Evolutionary conservation across 1,140 invertebrate genomes (phyloP), one percentile per base, ranked within the genome.

Genomic region (Drosophila nigrodunni): DNA sequence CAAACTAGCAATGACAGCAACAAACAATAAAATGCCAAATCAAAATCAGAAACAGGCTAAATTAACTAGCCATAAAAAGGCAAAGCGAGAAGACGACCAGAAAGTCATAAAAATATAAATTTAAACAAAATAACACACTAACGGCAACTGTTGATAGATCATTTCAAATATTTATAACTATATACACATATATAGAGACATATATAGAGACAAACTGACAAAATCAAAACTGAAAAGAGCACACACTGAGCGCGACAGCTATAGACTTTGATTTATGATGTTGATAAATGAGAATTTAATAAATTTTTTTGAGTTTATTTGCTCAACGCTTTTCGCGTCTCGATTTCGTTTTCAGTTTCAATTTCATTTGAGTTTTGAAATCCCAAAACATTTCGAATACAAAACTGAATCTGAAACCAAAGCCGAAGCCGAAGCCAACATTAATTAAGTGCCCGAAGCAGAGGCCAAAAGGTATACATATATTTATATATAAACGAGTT

Each of bases 201-300:
- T 2, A 3, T 55, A 73, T 25, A 65, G 50, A 65, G 21, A 47
- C 39, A 49, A 61, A 25, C 30, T 15, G 21, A 30, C 70, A 47
- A 75, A 69, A 43, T 69, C 72, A 70, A 65, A 67, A 59, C 34
- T 64, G 58, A 77, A 55, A 30, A 30, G 6, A 30, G 25, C 25
- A 30, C 25, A 30, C 25, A 30, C 25, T 2, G 8, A 65, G 34
- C 44, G 21, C 43, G 9, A 43, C 21, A 52, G 18, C 41, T 52
- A 46, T 54, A 62, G 77, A 66, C 73, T 77, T 80, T 88, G 85
- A 88, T 88, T 88, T 89, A 88, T 88, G 85, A 78, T 80, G 67
- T 89, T 89, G 85, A 89, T 88, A 88, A 88, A 88, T 88, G 85
- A 85, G 85, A 81, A 88, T 88, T 88, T 88, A 88, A 88, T 88